A percentile compares a stretch with the other conserved stretches of the same genome.
These are phyloP conservation scores for Pocota personata DNA, from an alignment of 2,888 invertebrate species.

Conservation along the genomic window DNA sequence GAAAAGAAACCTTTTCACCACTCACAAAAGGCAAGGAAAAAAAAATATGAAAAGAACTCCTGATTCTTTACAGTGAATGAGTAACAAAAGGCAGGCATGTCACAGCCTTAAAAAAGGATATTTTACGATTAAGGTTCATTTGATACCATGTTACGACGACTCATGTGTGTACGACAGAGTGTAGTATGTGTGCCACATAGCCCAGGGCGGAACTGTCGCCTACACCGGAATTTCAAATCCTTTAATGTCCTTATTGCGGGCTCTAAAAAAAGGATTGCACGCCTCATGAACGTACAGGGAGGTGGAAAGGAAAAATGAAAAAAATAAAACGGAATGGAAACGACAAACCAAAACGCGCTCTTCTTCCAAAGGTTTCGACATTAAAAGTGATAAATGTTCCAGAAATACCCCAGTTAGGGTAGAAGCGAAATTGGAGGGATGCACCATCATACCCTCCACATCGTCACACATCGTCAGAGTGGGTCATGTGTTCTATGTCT, in stretches of 20 bases:
- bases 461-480: constrained; percentile 10
- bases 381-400: constrained; percentile 73
- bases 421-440: constrained; percentile 1
- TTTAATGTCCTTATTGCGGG: constrained; percentile 61
- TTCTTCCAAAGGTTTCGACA: constrained; percentile 68
- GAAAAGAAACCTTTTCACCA: constrained; percentile 49
- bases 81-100: constrained; percentile 63
- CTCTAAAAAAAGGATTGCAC: constrained; percentile 50
- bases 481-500: constrained; percentile 41
- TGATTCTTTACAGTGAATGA: constrained; percentile 64
- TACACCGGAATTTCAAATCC: constrained; percentile 60
- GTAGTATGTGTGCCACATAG: constrained; percentile 25
- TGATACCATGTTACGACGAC: constrained; percentile 53
- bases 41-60: constrained; percentile 56
- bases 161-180: constrained; percentile 33
- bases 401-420: constrained; percentile 45
- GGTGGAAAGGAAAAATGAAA: background rate
- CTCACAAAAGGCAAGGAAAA: constrained; percentile 13
- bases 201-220: constrained; percentile 42
- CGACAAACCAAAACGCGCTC: constrained; percentile 48
- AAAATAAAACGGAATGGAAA: constrained; percentile 53
- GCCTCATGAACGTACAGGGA: constrained; percentile 45
- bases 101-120: constrained; percentile 56
- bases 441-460: background rate
- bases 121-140: constrained; percentile 66